These are phyloP conservation scores for Rhodophaea formosa DNA, from an alignment of 2,888 invertebrate genomes.

Conservation along the genomic window DNA sequence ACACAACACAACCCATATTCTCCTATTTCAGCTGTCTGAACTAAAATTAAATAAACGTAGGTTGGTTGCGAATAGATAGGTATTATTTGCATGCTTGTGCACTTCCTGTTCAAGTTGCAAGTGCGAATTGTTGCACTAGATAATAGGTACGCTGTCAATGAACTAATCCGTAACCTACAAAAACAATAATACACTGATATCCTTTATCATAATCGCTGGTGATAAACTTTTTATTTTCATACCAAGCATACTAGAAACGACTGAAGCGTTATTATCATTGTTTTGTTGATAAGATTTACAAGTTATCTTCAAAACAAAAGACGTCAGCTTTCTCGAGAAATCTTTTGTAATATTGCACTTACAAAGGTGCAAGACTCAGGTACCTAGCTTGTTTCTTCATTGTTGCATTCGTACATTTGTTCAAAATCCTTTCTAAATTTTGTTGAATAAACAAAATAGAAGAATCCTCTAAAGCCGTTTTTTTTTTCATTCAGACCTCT, in stretches of 20 bases:
- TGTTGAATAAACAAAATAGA: not conserved
- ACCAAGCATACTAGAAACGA: constrained; percentile 17
- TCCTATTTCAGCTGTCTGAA: constrained; percentile 8
- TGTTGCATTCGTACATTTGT: not conserved
- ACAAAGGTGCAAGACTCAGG: not conserved
- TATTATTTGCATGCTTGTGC: not conserved
- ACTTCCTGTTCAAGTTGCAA: constrained; percentile 4
- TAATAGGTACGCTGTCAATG: not conserved
- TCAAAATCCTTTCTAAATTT: not conserved
- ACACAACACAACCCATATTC: not conserved
- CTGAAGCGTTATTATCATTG: constrained; percentile 10
- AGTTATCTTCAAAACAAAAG: constrained; percentile 17
- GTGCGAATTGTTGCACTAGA: constrained; percentile 3
- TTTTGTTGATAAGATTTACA: constrained; percentile 16
- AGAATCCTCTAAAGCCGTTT: not conserved
- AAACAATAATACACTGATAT: constrained; percentile 3
- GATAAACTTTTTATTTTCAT: constrained; percentile 17
- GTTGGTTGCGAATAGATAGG: no score
- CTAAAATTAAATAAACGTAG: constrained; percentile 13
- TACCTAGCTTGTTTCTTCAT: not conserved
- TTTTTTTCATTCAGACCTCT: constrained; percentile 14
- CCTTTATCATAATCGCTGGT: constrained; percentile 5
- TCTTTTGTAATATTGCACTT: not conserved
- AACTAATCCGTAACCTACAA: constrained; percentile 15
- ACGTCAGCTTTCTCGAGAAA: constrained; percentile 14